Evolutionary conservation across 53 echinoderm and acorn worm genomes (phyloP).

Genomic region (Actinopyga echinites): DNA sequence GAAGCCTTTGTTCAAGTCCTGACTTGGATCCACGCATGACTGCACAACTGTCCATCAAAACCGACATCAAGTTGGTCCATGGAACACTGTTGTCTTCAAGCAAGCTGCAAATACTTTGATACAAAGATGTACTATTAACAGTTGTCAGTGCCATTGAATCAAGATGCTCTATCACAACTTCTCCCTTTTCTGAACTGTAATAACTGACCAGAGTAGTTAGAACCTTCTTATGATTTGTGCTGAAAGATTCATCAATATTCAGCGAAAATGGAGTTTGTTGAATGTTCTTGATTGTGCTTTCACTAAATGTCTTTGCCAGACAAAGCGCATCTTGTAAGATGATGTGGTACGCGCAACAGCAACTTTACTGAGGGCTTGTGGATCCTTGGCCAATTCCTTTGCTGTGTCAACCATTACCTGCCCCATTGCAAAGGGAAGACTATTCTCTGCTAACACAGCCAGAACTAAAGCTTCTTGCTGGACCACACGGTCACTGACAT

Average conservation of each 20-base stretch:
- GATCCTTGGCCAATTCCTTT: constrained; percentile 13
- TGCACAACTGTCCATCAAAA: constrained; percentile 25
- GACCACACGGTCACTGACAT: not conserved
- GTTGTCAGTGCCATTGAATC: not conserved
- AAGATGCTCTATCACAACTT: constrained; percentile 23
- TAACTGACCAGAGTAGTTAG: constrained; percentile 7
- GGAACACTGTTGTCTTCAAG: constrained; percentile 35
- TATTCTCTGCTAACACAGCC: constrained; percentile 40
- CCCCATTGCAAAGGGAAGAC: constrained; percentile 45
- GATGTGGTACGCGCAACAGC: constrained; percentile 26
- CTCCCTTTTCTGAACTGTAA: not conserved
- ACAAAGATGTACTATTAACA: constrained; percentile 12
- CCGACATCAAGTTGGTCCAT: constrained; percentile 34
- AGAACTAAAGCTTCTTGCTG: constrained; percentile 31
- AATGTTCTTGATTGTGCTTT: not conserved
- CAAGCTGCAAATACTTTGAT: constrained; percentile 12
- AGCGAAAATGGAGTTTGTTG: not conserved
- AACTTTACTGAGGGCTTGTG: constrained; percentile 8
- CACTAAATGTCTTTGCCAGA: constrained; percentile 18
- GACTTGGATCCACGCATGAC: constrained; percentile 52
- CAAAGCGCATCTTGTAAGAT: constrained; percentile 46
- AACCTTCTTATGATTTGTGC: constrained; percentile 2
- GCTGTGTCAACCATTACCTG: constrained; percentile 28
- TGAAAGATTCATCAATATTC: constrained; percentile 16
- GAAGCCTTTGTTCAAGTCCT: constrained; percentile 44